Percentiles rank a stretch among this genome's conserved stretches.
Conservation (phyloP, 1,140 invertebrate genomes). For the Micrasema longulum region DNA sequence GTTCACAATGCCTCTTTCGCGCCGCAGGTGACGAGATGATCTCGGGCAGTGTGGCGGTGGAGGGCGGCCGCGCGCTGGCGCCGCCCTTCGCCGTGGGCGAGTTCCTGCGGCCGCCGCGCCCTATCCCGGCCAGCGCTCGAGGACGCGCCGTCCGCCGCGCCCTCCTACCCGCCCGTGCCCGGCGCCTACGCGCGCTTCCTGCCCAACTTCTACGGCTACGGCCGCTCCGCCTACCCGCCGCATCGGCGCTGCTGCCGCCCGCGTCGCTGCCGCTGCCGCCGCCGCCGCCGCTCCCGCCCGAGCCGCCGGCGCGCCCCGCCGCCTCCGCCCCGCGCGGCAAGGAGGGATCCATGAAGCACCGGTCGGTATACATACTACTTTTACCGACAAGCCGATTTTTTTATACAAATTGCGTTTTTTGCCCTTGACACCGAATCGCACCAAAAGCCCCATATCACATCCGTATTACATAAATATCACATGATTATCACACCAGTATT, state of each 20-base stretch:
- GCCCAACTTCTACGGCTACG: slow-evolving; percentile 59
- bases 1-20: no score
- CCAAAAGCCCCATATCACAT: no score
- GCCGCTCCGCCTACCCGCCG: slow-evolving; percentile 57
- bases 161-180: slow-evolving; percentile 60
- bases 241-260: slow-evolving; percentile 54
- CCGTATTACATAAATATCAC: no score
- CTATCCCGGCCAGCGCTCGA: slow-evolving; percentile 53
- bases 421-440: no score
- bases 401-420: no score
- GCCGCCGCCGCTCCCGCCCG: slow-evolving; percentile 57
- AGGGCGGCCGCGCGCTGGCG: slow-evolving; percentile 63
- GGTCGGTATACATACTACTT: no score
- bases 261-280: slow-evolving; percentile 58
- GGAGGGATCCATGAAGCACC: slow-evolving; percentile 51
- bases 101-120: slow-evolving; percentile 62
- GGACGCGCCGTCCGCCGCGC: slow-evolving; percentile 54
- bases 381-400: no score
- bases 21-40: slow-evolving; percentile 66
- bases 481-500: no score
- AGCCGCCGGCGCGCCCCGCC: slow-evolving; percentile 59
- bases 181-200: slow-evolving; percentile 60
- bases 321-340: slow-evolving; percentile 54
- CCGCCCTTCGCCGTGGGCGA: slow-evolving; percentile 60
- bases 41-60: slow-evolving; percentile 66